Evolutionary conservation across 2,113 vertebrate genomes (phyloP).

Genomic region (Ardeotis arabs): DNA sequence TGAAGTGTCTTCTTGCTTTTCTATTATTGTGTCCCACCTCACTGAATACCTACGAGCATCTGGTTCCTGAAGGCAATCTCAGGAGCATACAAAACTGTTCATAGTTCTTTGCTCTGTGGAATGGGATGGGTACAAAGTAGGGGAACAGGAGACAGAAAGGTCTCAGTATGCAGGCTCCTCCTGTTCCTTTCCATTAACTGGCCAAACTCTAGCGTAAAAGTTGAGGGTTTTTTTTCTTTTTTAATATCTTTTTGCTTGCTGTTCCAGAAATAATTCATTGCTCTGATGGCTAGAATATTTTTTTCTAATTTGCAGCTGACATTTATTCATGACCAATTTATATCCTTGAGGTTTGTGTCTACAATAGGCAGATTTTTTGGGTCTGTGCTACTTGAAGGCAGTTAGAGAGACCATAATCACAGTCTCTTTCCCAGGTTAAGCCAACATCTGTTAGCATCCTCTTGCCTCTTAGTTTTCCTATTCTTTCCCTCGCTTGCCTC

Average conservation of each 20-base stretch:
- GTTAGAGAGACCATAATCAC: background rate
- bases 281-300: background rate
- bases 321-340: background rate
- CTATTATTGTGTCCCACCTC: background rate
- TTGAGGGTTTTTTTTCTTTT: background rate
- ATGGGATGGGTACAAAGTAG: background rate
- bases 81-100: background rate
- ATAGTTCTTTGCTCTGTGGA: background rate
- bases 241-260: background rate
- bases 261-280: background rate
- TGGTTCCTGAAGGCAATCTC: background rate
- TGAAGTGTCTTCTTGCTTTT: background rate
- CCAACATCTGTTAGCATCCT: background rate
- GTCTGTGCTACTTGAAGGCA: background rate
- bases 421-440: background rate
- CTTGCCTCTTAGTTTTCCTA: background rate
- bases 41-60: background rate
- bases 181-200: background rate
- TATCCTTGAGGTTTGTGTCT: background rate
- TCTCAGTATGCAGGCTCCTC: background rate
- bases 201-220: background rate
- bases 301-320: background rate
- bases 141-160: background rate
- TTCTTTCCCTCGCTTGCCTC: background rate
- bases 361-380: background rate